Percentiles rank a stretch among this genome's conserved stretches.
These are phyloP conservation scores for Atlantisia rogersi DNA, from an alignment of 2,113 vertebrate species.

Conservation along the genomic window DNA sequence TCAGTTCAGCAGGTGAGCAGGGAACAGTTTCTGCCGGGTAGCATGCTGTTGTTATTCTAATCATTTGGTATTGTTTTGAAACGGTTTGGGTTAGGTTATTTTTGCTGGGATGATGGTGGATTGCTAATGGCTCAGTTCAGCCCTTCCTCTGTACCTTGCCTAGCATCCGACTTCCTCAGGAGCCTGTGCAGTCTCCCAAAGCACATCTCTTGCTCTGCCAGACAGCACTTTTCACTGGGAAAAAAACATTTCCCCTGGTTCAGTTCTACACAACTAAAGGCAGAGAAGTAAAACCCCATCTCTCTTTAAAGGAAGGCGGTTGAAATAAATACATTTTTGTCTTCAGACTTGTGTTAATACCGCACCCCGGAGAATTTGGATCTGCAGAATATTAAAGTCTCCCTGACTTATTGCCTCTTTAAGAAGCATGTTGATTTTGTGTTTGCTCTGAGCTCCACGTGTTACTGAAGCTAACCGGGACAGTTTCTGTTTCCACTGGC, in stretches of 20 bases:
- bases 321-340: constrained; percentile 33
- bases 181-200: not conserved
- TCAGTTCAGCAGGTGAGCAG: constrained; percentile 20
- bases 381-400: constrained; percentile 32
- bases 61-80: not conserved
- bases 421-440: constrained; percentile 49
- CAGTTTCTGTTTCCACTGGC: not conserved
- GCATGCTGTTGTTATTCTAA: not conserved
- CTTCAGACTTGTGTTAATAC: constrained; percentile 17
- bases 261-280: not conserved
- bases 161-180: not conserved
- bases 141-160: not conserved
- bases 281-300: not conserved
- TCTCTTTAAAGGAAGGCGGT: not conserved
- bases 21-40: not conserved
- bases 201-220: not conserved
- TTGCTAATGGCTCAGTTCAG: not conserved
- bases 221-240: not conserved
- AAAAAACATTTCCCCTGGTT: not conserved
- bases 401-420: constrained; percentile 42
- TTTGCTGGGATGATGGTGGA: not conserved
- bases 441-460: not conserved
- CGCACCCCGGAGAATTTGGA: not conserved
- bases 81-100: not conserved
- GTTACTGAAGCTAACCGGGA: constrained; percentile 13